Evolutionary conservation across 1,140 invertebrate species (phyloP).

Genomic region (Aphaenogaster rudis): DNA sequence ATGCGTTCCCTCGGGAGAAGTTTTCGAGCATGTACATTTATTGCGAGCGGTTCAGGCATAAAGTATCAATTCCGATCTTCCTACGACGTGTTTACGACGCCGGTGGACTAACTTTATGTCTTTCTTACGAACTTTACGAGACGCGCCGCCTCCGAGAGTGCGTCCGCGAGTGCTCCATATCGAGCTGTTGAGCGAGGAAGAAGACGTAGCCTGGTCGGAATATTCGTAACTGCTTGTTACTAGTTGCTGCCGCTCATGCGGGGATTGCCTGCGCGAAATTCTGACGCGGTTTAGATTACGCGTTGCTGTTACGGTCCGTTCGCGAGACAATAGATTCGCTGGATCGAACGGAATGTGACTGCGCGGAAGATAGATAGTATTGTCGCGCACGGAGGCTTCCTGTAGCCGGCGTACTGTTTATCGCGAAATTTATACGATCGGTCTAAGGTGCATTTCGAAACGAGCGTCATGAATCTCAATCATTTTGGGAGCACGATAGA

Average conservation of each 20-base stretch:
- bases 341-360: slow-evolving; percentile 76
- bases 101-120: slow-evolving; percentile 71
- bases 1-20: slow-evolving; percentile 35
- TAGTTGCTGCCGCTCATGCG: not conserved
- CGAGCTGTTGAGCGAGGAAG: slow-evolving; percentile 2
- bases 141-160: slow-evolving; percentile 40
- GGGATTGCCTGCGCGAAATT: slow-evolving; percentile 48
- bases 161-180: slow-evolving; percentile 18
- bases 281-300: slow-evolving; percentile 73
- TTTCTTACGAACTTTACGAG: slow-evolving; percentile 73
- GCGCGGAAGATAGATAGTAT: slow-evolving; percentile 74
- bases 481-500: slow-evolving; percentile 4
- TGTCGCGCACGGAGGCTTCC: slow-evolving; percentile 65
- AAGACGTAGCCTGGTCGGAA: slow-evolving; percentile 1
- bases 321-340: slow-evolving; percentile 75
- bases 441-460: slow-evolving; percentile 22
- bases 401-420: slow-evolving; percentile 53
- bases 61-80: slow-evolving; percentile 76
- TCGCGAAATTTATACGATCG: slow-evolving; percentile 66
- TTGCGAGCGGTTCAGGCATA: slow-evolving; percentile 65
- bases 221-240: not conserved
- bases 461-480: not conserved
- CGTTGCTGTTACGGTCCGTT: slow-evolving; percentile 63
- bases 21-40: slow-evolving; percentile 68
- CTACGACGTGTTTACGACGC: slow-evolving; percentile 72